Evolutionary conservation across 2,113 vertebrate genomes (phyloP).

Genomic region (Bos taurus): ARS-UCD2.0 NC_037346.1:44137001-44137500

Average conservation of each 20-base stretch:
- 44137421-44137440: background rate
- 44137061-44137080: accelerated
- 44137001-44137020: background rate
- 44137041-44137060: background rate
- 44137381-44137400: accelerated
- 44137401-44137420: background rate
- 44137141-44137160: background rate
- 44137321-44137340: background rate
- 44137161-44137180: background rate
- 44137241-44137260: background rate
- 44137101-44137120: background rate
- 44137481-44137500: background rate
- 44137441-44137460: too few species aligned
- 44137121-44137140: background rate
- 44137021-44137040: background rate
- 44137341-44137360: background rate
- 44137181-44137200: background rate
- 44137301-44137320: background rate
- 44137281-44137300: background rate
- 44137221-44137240: background rate
- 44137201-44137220: background rate
- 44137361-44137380: background rate
- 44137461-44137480: background rate
- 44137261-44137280: background rate
- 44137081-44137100: background rate